A percentile compares a stretch with the other conserved stretches of the same genome.
Conservation (phyloP, 2,888 invertebrate species). For the Trachelus tabidus region DNA sequence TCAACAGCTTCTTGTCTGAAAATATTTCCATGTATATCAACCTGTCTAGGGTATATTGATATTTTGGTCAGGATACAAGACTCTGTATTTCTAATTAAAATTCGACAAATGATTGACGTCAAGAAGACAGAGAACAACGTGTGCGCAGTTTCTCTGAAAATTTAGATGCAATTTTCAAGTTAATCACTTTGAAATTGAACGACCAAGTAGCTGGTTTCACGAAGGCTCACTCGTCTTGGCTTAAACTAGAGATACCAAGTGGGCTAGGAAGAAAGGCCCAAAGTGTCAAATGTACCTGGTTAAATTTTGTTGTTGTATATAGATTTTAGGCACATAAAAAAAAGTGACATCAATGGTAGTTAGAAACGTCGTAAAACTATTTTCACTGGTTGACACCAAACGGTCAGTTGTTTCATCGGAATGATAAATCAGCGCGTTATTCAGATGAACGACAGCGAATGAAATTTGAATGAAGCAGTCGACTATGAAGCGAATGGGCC, state of each 20-base stretch:
- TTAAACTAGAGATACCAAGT: background rate
- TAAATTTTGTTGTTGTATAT: background rate
- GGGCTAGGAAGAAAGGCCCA: background rate
- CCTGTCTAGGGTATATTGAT: background rate
- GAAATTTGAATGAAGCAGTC: conserved; percentile 1
- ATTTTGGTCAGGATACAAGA: background rate
- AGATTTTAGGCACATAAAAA: background rate
- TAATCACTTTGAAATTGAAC: no score
- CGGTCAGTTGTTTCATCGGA: background rate
- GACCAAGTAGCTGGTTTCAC: background rate
- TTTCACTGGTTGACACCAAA: background rate
- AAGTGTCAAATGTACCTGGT: background rate
- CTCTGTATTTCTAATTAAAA: background rate
- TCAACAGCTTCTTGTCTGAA: conserved; percentile 85
- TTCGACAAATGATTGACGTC: background rate
- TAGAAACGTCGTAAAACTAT: background rate
- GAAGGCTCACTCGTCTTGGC: background rate
- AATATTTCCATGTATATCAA: conserved; percentile 17
- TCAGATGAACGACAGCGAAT: background rate
- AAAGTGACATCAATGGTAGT: background rate
- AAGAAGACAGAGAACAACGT: background rate
- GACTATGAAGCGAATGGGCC: background rate
- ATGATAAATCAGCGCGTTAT: background rate
- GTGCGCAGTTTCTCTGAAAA: background rate
- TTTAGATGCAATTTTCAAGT: background rate